Base-by-base conservation (phyloP, 2,113 vertebrate genomes). In the Petroica traversi region DNA sequence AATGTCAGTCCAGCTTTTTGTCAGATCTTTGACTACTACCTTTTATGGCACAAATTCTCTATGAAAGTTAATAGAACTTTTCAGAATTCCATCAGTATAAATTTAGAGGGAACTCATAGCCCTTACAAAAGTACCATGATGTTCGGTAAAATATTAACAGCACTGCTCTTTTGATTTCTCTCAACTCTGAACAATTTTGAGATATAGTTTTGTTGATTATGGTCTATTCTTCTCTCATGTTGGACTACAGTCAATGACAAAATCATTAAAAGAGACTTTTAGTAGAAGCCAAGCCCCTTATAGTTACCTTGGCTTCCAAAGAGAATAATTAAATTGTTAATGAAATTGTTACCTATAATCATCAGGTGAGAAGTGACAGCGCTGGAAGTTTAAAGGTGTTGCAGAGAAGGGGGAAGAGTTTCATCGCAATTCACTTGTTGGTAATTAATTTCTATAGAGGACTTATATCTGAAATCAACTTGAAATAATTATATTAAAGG, bases 291-390 rank as follows among this genome's bases (percentile, higher is more conserved):
- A 84, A 88, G 31, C 40, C 59, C 8, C 1, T 51, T 80, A 36
- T 57, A 85, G 88, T 92, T 90, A 64, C 31, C 54, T 77, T 84
- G 45, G 31, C 34, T 80, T 88, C 45, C 78, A 69, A 71, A 77
- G 36, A 72, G 31, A 94, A 72, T 85, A 89, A 95, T 69, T 85
- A 78, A 87, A 54, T 85, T 57, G 40, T 72, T 78, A 93, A 77
- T 93, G 89, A 86, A 90, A 92, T 43, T 88, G 62, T 54, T 76
- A 78, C 57, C 67, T 89, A 6, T 79, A 84, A 64, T 91, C 64
- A 73, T 52, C n/a, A 91, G 41, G 66, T 84, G 29, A 73, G 59
- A 73, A 91, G 48, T 52, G 29, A 85, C 40, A 92, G 38, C 63
- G 26, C 24, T 92, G 31, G 31, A 81, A 78, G 23, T 67, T 66